Base-by-base conservation (phyloP, 2,888 invertebrate genomes). In the Lycocerus yunnanus region DNA sequence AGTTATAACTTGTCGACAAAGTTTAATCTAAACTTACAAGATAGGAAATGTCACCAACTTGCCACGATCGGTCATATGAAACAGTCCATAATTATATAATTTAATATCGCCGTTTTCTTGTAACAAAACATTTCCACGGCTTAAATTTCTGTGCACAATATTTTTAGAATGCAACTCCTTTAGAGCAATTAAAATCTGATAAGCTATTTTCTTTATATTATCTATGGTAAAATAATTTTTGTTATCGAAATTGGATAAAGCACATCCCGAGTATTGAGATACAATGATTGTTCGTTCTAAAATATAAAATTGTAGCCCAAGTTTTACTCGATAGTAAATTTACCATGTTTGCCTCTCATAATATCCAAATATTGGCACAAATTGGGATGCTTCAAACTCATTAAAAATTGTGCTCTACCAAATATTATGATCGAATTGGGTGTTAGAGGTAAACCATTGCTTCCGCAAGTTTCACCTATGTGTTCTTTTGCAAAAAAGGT, bases 401-500 rank as follows among this genome's bases (percentile, higher is more conserved):
- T 93, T 14, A 98, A 88, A 75, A 91, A 89, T 85, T 97, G 97
- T 20, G 97, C 95, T 83, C 93, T 90, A 8, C 98, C 98, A 72
- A 97, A 89, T 84, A 99, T 97, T 72, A 96, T 95, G 77, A 98
- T 97, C 0, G 98, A 97, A 87, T 98, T 98, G 2, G 98, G 98
- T 1, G 98, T 98, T 15, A 98, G 88, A 0, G 99, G 99, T 66
- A 99, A 88, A 1, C 99, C 98, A 88, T 99, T 99, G 80, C 95
- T 96, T 10, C 98, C 98, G 87, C 98, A 98, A 69, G 93, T 92
- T 86, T 97, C 97, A 21, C 94, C 93, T 11, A 95, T 95, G 86
- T 97, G 97, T 83, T 93, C 92, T 83, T 93, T 94, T 0, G 97
- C 97, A 87, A 97, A 96, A 86, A 95, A 97, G 16, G 97, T 97